Percentiles rank a stretch among this genome's conserved stretches.
Conservation (phyloP, 2,888 invertebrate genomes). For the Lymantria dispar region DNA sequence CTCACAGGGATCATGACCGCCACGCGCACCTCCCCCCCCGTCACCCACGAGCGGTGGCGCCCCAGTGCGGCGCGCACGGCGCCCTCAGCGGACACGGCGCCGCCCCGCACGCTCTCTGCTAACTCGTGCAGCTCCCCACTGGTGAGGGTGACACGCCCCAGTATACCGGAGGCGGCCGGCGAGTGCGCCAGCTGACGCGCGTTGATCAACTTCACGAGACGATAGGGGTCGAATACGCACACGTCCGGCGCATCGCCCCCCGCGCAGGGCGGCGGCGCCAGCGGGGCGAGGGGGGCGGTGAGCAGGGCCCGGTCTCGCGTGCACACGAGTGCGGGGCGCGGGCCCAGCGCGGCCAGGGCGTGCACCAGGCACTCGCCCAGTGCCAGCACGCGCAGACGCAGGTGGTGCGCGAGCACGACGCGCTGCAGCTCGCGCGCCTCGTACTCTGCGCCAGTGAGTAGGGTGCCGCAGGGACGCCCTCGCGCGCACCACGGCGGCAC, state of each 20-base stretch:
- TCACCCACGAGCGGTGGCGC: conserved; percentile 29
- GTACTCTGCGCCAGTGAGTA: conserved; percentile 43
- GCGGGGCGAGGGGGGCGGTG: conserved; percentile 22
- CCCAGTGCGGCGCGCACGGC: conserved; percentile 17
- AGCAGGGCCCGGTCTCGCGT: conserved; percentile 40
- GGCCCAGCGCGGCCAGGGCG: conserved; percentile 22
- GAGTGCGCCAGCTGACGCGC: conserved; percentile 47
- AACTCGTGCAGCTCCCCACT: conserved; percentile 41
- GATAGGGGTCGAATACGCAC: conserved; percentile 64
- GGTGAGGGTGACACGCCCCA: conserved; percentile 45
- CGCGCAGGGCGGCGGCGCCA: conserved; percentile 59
- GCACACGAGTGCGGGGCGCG: conserved; percentile 33
- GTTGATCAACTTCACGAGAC: conserved; percentile 56
- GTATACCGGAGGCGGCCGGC: conserved; percentile 48
- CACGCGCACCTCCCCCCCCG: conserved; percentile 45
- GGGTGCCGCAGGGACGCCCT: conserved; percentile 37
- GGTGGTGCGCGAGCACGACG: conserved; percentile 30
- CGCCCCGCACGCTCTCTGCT: conserved; percentile 18
- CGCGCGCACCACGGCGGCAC: conserved; percentile 79
- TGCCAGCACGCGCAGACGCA: conserved; percentile 38
- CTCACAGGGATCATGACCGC: conserved; percentile 30
- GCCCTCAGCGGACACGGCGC: conserved; percentile 35
- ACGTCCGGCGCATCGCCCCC: conserved; percentile 9
- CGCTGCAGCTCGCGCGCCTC: conserved; percentile 44
- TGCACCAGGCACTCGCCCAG: conserved; percentile 22